Conservation (phyloP, 2,113 vertebrate genomes). For the Oenanthe oenanthe region DNA sequence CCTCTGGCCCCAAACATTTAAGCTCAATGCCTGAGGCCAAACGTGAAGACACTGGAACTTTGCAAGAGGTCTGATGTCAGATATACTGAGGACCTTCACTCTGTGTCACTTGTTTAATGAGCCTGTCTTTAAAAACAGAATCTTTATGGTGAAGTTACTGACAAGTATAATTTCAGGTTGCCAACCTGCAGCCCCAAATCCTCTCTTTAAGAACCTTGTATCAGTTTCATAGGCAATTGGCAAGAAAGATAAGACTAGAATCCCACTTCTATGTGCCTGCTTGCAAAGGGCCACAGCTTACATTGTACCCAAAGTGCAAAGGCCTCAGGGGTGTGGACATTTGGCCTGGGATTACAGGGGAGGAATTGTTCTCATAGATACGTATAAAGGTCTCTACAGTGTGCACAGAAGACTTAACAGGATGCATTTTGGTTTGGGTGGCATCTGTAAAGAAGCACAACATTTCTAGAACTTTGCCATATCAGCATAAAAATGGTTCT, state of each 20-base stretch:
- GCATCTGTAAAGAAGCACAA: not conserved
- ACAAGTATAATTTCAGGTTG: not conserved
- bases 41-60: not conserved
- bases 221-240: not conserved
- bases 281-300: not conserved
- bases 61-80: not conserved
- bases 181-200: not conserved
- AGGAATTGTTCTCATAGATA: not conserved
- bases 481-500: not conserved
- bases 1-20: not conserved
- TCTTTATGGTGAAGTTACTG: not conserved
- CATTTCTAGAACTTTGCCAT: not conserved
- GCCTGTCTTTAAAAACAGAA: not conserved
- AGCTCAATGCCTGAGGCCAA: fast-evolving
- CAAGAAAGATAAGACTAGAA: not conserved
- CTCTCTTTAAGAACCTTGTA: not conserved
- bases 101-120: not conserved
- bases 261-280: not conserved
- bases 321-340: not conserved
- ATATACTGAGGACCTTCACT: not conserved
- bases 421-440: not conserved
- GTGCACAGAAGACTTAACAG: not conserved
- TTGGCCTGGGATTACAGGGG: not conserved
- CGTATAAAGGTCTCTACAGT: not conserved
- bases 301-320: not conserved